Percentiles rank a stretch among this genome's conserved stretches.
These are phyloP conservation scores for Archivesica marissinica DNA, from an alignment of 1,140 invertebrate genomes.

Conservation along the genomic window DNA sequence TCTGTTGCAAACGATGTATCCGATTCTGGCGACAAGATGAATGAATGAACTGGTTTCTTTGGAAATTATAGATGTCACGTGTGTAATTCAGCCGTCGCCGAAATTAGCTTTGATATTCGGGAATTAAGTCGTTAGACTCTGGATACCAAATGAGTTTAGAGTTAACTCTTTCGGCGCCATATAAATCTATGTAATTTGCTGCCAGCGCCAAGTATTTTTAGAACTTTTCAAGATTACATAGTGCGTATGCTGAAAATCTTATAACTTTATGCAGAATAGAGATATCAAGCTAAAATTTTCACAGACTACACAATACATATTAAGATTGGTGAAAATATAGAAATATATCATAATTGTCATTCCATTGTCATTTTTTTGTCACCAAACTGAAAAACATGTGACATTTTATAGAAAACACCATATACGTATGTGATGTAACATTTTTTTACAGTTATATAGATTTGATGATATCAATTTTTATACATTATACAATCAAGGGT, in stretches of 20 bases:
- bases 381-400: not conserved
- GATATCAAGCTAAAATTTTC: not conserved
- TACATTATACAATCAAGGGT: constrained; percentile 2
- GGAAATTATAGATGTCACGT: too few species aligned
- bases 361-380: not conserved
- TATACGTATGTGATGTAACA: not conserved
- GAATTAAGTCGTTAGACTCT: too few species aligned
- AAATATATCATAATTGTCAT: not conserved
- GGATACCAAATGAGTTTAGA: too few species aligned
- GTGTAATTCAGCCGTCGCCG: too few species aligned
- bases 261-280: not conserved
- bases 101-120: too few species aligned
- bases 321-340: too few species aligned
- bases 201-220: not conserved
- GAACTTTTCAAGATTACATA: not conserved
- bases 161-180: constrained; percentile 26
- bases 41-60: too few species aligned
- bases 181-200: not conserved
- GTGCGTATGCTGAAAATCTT: not conserved
- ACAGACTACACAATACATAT: not conserved
- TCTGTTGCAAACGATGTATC: too few species aligned
- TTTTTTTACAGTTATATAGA: not conserved
- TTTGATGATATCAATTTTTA: not conserved
- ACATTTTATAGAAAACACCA: not conserved
- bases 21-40: too few species aligned